Base-by-base conservation (phyloP, 2,888 invertebrate genomes). In the Agrochola lota region DNA sequence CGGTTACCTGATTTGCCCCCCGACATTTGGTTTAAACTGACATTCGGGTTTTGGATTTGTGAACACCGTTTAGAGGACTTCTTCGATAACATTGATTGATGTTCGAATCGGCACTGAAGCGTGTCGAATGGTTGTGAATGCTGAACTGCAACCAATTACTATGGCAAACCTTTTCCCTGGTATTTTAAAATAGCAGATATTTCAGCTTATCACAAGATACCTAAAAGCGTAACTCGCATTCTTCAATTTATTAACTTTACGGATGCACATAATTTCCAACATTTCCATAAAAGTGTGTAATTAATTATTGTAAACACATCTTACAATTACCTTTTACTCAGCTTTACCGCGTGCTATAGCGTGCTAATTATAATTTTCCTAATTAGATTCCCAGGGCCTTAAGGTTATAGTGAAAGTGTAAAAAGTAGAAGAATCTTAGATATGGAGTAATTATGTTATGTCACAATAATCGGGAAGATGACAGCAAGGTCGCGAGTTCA, bases 351-450 rank as follows among this genome's bases (percentile, higher is more conserved):
- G 23, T 63, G 55, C 26, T 40, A 49, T 73, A 35, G 66, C 66
- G 55, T 62, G 69, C 74, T 74, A 82, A 60, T 74, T 74, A 81
- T 69, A 26, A 67, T 43, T 49, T 46, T 40, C 62, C 67, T 63
- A 68, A 80, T 77, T 73, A 71, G 43, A 63, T 85, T 85, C 86
- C 80, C 85, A 85, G 63, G 86, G 76, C 74, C 74, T 59, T 43
- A 30, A 74, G 86, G 77, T 85, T 62, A 75, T 2, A 62, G 83
- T 46, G 80, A 85, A 85, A 85, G 86, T 85, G 35, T 69, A 69
- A 82, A 83, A 82, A 72, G 43, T 60, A n/a, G n/a, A 67, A 68
- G 69, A 67, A 57, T 8, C 17, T 57, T 60, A 57, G 23, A 57
- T 55, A 20, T 66, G 60, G 43, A 60, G 30, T 71, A 43, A 80